These are phyloP conservation scores for Colistium nudipinnis DNA, from an alignment of 2,113 vertebrate species.

Conservation along the genomic window DNA sequence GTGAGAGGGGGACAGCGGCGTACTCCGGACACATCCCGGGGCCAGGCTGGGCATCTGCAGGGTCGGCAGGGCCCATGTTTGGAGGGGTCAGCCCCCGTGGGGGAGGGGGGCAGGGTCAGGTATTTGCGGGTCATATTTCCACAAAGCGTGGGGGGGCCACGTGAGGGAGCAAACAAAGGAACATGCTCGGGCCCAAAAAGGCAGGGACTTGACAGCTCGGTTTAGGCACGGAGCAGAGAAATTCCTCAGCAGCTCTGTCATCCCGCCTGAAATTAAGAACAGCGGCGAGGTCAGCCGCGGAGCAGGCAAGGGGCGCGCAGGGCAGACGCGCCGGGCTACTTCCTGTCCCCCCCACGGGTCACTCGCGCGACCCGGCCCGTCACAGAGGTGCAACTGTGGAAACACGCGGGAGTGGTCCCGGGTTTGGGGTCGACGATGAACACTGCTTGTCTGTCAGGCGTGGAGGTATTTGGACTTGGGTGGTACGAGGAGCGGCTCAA, in stretches of 20 bases:
- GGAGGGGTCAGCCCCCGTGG: slow-evolving; percentile 56
- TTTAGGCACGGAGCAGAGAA: slow-evolving; percentile 79
- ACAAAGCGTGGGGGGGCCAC: slow-evolving; percentile 47
- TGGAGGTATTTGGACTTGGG: slow-evolving; percentile 69
- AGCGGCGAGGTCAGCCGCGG: slow-evolving; percentile 56
- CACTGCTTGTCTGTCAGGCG: slow-evolving; percentile 53
- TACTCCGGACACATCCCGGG: slow-evolving; percentile 65
- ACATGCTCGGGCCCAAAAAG: slow-evolving; percentile 32
- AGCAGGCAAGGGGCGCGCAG: slow-evolving; percentile 15
- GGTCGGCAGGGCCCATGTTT: slow-evolving; percentile 51
- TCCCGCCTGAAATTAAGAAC: slow-evolving; percentile 54
- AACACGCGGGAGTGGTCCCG: slow-evolving; percentile 32
- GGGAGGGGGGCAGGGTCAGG: slow-evolving; percentile 52
- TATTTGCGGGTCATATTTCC: slow-evolving; percentile 68
- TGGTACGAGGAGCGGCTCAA: slow-evolving; percentile 56
- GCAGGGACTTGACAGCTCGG: slow-evolving; percentile 43
- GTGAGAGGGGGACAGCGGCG: slow-evolving; percentile 7
- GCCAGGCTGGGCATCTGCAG: slow-evolving; percentile 63
- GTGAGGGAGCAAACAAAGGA: slow-evolving; percentile 42
- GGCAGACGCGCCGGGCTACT: slow-evolving; percentile 39
- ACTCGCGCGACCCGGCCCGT: slow-evolving; percentile 51
- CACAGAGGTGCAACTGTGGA: slow-evolving; percentile 27
- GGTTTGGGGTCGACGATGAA: slow-evolving; percentile 43
- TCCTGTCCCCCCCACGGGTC: slow-evolving; percentile 33
- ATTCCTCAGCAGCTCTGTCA: slow-evolving; percentile 78